These are phyloP conservation scores for Odontomyia ornata DNA, from an alignment of 2,888 invertebrate genomes.

Conservation along the genomic window DNA sequence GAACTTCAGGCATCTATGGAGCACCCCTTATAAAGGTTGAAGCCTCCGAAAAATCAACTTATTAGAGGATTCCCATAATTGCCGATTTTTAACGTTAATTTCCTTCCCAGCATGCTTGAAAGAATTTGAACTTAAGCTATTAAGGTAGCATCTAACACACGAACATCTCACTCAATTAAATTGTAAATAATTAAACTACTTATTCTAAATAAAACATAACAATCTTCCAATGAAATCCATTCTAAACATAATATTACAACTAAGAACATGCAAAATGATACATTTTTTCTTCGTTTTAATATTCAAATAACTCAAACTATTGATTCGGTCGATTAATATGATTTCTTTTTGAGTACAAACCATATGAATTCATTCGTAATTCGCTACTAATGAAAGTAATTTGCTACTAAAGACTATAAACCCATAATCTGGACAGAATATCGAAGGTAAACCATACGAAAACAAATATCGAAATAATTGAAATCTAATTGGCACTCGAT, in stretches of 20 bases:
- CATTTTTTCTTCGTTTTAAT: conserved; percentile 11
- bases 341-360: neutral
- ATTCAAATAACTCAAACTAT: neutral
- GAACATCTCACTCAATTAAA: too few relatives aligned
- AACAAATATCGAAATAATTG: neutral
- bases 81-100: too few relatives aligned
- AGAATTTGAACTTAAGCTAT: too few relatives aligned
- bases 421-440: neutral
- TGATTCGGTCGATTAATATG: too few relatives aligned
- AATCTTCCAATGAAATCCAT: conserved; percentile 51
- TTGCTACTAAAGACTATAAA: neutral
- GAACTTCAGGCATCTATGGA: too few relatives aligned
- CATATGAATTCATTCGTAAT: neutral
- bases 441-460: neutral
- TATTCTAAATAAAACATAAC: too few relatives aligned
- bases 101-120: too few relatives aligned
- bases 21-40: too few relatives aligned
- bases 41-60: too few relatives aligned
- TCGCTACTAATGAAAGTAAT: neutral
- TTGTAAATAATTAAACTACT: too few relatives aligned
- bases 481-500: neutral
- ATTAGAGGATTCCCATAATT: too few relatives aligned
- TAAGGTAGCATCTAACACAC: too few relatives aligned
- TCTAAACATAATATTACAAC: conserved; percentile 53
- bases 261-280: conserved; percentile 26